Base-by-base conservation (phyloP, 2,888 invertebrate genomes). In the Macaria liturata region DNA sequence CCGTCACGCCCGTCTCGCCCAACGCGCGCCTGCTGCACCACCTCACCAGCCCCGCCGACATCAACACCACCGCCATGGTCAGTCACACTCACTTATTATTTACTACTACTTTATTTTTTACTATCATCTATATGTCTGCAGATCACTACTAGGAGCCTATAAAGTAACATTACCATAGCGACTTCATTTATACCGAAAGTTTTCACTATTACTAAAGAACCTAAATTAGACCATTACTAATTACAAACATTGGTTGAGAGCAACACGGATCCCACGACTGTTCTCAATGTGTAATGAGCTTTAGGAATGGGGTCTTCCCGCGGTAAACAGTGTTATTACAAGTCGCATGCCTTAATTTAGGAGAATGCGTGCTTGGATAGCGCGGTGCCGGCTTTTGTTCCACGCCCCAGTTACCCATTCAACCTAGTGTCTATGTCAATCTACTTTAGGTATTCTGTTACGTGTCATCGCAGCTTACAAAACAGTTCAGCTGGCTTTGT, bases 1-100 rank as follows among this genome's bases (percentile, higher is more conserved):
- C 87, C 61, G 79, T 81, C 74, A 94, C 88, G 52, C 84, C 74
- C 61, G 91, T 85, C 59, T 94, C 83, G 39, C 92, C 77, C 62
- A 93, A 84, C 71, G 75, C 84, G 50, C 77, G 90, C 55, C 58
- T 92, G 72, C 70, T 90, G 1, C 90, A 91, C 61, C 90, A 91
- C 62, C 53, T 91, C 70, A 81, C 63, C 43, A 93, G 79, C 48
- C 77, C 72, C 57, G 88, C 79, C 75, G 93, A 78, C 71, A 86
- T 84, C 84, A 88, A 52, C 95, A 97, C 71, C 32, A 32, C 47
- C 3, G 37, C 46, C 46, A 48, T 55, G 55, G 59, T 60, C 32
- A 55, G 53, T 9, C n/a, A 42, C 32, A 37, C 34, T 4, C 5
- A 4, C 34, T 37, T 4, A 4, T 7, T 37, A 37, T 7, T 37